Evolutionary conservation across 2,797 vertebrate species (phyloP).

Genomic region (Notamacropus eugenii): DNA sequence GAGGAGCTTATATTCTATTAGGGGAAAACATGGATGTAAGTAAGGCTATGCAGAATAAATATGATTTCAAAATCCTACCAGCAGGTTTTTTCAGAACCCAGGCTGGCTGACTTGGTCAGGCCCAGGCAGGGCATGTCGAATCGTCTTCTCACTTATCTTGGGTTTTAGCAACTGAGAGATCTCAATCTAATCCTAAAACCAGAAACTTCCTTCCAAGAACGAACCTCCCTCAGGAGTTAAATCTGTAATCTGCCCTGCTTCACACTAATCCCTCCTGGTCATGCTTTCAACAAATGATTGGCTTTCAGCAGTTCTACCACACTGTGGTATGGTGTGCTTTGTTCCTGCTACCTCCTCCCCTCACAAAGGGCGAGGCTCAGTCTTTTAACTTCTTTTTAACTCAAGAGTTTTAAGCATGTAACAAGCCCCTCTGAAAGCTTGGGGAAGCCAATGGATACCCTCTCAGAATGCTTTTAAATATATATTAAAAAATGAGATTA

Average conservation of each 20-base stretch:
- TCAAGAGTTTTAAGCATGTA: neutral
- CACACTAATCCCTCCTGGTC: neutral
- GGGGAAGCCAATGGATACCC: neutral
- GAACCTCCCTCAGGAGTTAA: neutral
- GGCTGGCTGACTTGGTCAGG: neutral
- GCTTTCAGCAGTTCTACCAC: neutral
- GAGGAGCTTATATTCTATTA: neutral
- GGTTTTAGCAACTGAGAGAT: neutral
- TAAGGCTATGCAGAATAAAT: neutral
- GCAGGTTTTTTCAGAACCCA: neutral
- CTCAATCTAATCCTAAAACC: neutral
- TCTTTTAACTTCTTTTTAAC: neutral
- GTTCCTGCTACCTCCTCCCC: neutral
- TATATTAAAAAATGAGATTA: neutral
- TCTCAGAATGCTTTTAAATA: neutral
- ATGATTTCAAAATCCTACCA: neutral
- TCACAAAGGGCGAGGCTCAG: neutral
- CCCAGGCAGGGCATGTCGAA: neutral
- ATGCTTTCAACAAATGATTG: neutral
- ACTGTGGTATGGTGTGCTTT: neutral
- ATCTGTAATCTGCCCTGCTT: neutral
- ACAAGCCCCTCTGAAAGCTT: neutral
- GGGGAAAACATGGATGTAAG: neutral
- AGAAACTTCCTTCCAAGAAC: neutral
- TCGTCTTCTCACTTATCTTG: neutral